Evolutionary conservation across 2,888 invertebrate species (phyloP), one percentile per base, ranked within the genome.

Genomic region (Drosophila meridiana): DNA sequence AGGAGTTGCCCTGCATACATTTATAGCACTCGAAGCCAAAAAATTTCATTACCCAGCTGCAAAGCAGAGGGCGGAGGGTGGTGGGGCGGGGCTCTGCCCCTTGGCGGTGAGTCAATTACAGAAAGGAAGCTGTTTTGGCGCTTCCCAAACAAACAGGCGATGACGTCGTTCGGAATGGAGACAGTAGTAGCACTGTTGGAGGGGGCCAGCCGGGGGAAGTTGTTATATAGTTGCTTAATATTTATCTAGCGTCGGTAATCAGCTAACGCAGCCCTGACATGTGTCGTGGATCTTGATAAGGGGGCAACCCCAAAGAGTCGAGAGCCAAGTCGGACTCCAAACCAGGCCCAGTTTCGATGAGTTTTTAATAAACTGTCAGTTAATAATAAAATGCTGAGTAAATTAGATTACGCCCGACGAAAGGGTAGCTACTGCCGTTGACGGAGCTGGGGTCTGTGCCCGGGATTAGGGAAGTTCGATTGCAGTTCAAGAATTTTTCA

Each of bases 361-460:
- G 74, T 75, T 86, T 86, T 86, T 86, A 89, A 86, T 89, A 82
- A 89, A 84, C 83, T 86, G 85, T 70, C 90, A 78, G 85, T 78
- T 76, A 75, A 80, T 89, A 87, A 86, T 74, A 69, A 69, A 86
- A 83, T 83, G 74, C 73, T 76, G 69, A 78, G 66, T 86, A 70
- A 73, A 75, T 74, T 64, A 72, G 69, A 73, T 71, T 57, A 57
- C 57, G 72, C 3, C 38, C 61, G 60, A 62, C 58, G 69, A 69
- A 69, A 60, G 63, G 59, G 43, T 65, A 65, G 63, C 67, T 30
- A 50, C 38, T 20, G n/a, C 11, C 36, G 13, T 34, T 34, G 9
- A 26, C 38, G 34, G 42, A 9, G 56, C 64, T 30, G 30, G 42
- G n/a, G 48, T 14, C 5, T 38, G 6, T 28, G 53, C 36, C 9